Base-by-base conservation (phyloP, 2,888 invertebrate species). In the Drosophila recens region DNA sequence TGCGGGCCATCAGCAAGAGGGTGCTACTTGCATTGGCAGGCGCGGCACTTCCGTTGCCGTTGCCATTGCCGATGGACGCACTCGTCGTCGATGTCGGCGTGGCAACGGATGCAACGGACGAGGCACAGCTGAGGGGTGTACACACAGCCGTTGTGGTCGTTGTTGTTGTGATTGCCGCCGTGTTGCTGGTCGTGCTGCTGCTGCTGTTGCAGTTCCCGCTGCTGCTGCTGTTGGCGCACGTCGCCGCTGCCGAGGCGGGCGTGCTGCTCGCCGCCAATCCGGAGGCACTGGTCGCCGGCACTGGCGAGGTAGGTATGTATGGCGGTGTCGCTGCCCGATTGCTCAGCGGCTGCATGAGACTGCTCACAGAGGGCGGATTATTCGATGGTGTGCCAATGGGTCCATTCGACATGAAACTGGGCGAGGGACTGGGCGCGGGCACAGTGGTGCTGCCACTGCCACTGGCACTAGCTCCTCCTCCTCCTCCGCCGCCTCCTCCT, bases 351-450 rank as follows among this genome's bases (percentile, higher is more conserved):
- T 92, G 92, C 85, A 93, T 90, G 9, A 93, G 75, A 11, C 94
- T 94, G 42, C 94, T 94, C 6, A 95, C 94, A 54, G 94, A 94
- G 67, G 95, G 95, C 58, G 95, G 95, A 71, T 94, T 94, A 59
- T 91, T 92, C 80, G 94, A 94, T 45, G 94, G 92, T 3, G 94
- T 94, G 51, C 94, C 93, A 79, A 94, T 90, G 2, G 93, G 93
- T 20, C 93, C 93, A 56, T 93, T 93, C 13, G 93, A 92, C 36
- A 88, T 91, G 87, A 91, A 93, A 61, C 91, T 92, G 70, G 92
- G 93, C 20, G 93, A 93, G 2, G 93, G 92, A 85, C 93, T 93
- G 81, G 93, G 93, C 75, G 93, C 92, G 56, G 94, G 93, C 27
- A 82, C 79, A 36, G 66, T 79, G 15, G 65, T 57, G 20, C 69